Conservation (phyloP, 1,140 invertebrate species). For the Ladona fulva region DNA sequence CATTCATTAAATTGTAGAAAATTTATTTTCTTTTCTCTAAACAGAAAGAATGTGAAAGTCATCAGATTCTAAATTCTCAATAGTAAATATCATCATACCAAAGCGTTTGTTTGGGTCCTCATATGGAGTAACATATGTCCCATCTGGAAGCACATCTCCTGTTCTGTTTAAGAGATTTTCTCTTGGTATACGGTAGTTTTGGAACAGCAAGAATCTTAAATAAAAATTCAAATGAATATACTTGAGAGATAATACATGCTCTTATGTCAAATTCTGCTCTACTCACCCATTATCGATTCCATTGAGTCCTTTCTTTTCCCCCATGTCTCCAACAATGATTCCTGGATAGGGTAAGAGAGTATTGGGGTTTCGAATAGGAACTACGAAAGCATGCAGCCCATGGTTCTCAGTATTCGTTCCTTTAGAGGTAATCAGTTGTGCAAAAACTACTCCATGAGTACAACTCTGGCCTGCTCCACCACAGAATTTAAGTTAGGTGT, state of each 20-base stretch:
- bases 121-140: slow-evolving; percentile 55
- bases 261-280: slow-evolving; percentile 21
- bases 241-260: not conserved
- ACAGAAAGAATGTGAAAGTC: too few species aligned
- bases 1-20: too few species aligned
- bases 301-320: slow-evolving; percentile 79
- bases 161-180: slow-evolving; percentile 76
- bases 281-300: slow-evolving; percentile 77
- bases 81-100: slow-evolving; percentile 28
- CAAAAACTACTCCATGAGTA: slow-evolving; percentile 48
- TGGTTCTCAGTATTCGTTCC: slow-evolving; percentile 50
- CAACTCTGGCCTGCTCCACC: slow-evolving; percentile 38
- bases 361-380: slow-evolving; percentile 66
- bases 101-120: slow-evolving; percentile 38
- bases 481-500: too few species aligned
- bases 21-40: too few species aligned
- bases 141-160: slow-evolving; percentile 76
- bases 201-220: slow-evolving; percentile 72
- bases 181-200: slow-evolving; percentile 75
- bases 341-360: slow-evolving; percentile 64
- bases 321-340: slow-evolving; percentile 69
- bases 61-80: too few species aligned
- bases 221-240: not conserved
- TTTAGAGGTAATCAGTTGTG: slow-evolving; percentile 57
- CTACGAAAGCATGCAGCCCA: slow-evolving; percentile 78